Base-by-base conservation (phyloP, 2,888 invertebrate species). In the Amblyjoppa fuscipennis region DNA sequence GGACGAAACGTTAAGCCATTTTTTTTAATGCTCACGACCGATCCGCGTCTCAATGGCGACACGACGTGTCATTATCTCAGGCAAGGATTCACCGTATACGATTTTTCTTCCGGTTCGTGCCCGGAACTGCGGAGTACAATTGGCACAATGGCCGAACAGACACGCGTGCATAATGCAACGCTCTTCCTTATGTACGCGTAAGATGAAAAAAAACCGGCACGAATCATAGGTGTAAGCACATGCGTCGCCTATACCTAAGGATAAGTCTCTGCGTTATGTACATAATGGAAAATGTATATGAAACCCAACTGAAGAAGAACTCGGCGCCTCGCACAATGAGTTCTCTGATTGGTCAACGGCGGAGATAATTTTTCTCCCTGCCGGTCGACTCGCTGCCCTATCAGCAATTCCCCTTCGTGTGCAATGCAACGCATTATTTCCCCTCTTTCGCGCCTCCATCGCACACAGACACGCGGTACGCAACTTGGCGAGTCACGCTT, bases 361-460 rank as follows among this genome's bases (percentile, higher is more conserved):
- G 20, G 73, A 85, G 86, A 89, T 88, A 87, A 88, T 86, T 77
- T 84, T 82, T 84, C 88, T 87, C 87, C 81, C 86, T 84, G 64
- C 76, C 69, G 45, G 79, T 64, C 81, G 56, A 59, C 61, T 71
- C 83, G 84, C 77, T 87, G 87, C 66, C 90, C 90, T 89, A 89
- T 89, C 89, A 87, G 84, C 86, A 87, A 84, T 89, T 89, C 87
- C 87, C 85, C 88, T 76, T 74, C 68, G 76, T 53, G 75, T 28
- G 75, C 76, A 83, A 84, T 86, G 85, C 87, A 87, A 85, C 53
- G 85, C 85, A 66, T 64, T 51, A 51, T 9, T 75, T 78, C 61
- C 84, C 84, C 81, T 56, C 71, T 59, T 38, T 77, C 49, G 41
- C 49, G 11, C 16, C 45, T 75, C 34, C 59, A 31, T 49, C 61